Percentiles rank a stretch among this genome's conserved stretches.
These are phyloP conservation scores for Saccostrea cuccullata DNA, from an alignment of 1,140 invertebrate genomes.

Conservation along the genomic window DNA sequence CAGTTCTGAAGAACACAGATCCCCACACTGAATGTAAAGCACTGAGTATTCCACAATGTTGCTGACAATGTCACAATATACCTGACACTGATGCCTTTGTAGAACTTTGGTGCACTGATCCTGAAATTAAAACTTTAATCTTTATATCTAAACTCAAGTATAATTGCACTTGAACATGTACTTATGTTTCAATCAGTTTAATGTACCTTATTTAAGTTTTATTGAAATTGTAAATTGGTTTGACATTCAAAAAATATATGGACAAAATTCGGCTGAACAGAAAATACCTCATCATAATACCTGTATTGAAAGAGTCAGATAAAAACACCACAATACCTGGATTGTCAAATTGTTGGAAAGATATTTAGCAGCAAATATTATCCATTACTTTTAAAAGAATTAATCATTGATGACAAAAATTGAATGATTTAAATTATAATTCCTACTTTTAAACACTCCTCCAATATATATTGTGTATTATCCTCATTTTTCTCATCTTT, in stretches of 20 bases:
- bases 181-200: too few relatives aligned
- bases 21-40: constrained; percentile 51
- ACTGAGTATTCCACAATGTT: constrained; percentile 62
- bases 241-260: too few relatives aligned
- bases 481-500: constrained; percentile 40
- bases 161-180: too few relatives aligned
- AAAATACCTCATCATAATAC: too few relatives aligned
- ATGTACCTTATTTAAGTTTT: too few relatives aligned
- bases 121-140: constrained; percentile 55
- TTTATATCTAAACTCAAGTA: neutral
- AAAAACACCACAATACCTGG: too few relatives aligned
- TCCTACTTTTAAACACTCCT: constrained; percentile 59
- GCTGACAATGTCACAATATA: constrained; percentile 59
- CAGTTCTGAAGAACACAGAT: constrained; percentile 55
- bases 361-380: too few relatives aligned
- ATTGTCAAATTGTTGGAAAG: too few relatives aligned
- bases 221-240: too few relatives aligned
- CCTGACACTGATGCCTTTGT: constrained; percentile 49
- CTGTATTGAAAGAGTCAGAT: too few relatives aligned
- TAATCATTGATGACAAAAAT: neutral
- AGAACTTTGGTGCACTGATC: constrained; percentile 56
- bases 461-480: constrained; percentile 52
- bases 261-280: too few relatives aligned
- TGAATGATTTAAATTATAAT: neutral
- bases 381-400: too few relatives aligned